Percentiles rank a stretch among this genome's conserved stretches.
phyloP scores from a whole-genome alignment of 2,888 invertebrate genomes.

The Thera obeliscata region DNA sequence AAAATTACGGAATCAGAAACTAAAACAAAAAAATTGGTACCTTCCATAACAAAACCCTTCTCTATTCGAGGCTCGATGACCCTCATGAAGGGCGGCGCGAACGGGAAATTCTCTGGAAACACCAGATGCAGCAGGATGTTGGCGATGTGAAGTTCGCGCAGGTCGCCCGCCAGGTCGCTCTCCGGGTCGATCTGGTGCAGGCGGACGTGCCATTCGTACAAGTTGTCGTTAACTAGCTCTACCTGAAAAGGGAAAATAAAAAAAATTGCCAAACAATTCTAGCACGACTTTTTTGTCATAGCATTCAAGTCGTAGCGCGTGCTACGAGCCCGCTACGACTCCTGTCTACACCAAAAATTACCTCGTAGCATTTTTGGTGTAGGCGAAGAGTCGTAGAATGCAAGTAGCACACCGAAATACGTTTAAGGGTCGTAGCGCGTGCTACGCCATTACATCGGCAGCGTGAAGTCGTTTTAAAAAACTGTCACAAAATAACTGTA shows the following conservation, averaged over 20 bases:
- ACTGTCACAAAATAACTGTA: no score
- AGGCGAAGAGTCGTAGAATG: neutral
- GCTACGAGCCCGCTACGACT: conserved; percentile 3
- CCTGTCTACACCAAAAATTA: neutral
- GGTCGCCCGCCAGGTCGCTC: conserved; percentile 92
- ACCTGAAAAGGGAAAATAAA: conserved; percentile 70
- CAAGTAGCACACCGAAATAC: neutral
- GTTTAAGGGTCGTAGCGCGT: conserved; percentile 9
- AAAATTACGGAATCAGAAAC: neutral
- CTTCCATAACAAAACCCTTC: conserved; percentile 95
- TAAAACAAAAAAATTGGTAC: conserved; percentile 46
- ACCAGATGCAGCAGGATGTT: conserved; percentile 91
- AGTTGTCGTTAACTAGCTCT: conserved; percentile 93
- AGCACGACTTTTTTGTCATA: neutral
- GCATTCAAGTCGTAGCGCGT: neutral
- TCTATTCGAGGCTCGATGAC: conserved; percentile 92
- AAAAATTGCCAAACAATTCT: neutral
- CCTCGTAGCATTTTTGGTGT: neutral
- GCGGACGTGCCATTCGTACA: conserved; percentile 95
- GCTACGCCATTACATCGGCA: neutral
- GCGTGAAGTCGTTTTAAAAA: no score
- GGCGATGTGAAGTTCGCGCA: conserved; percentile 89
- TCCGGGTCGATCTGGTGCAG: conserved; percentile 92
- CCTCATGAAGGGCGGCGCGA: conserved; percentile 93
- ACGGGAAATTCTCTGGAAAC: conserved; percentile 95